These are phyloP conservation scores for Trichogramma dendrolimi DNA, from an alignment of 2,888 invertebrate species.

Conservation along the genomic window DNA sequence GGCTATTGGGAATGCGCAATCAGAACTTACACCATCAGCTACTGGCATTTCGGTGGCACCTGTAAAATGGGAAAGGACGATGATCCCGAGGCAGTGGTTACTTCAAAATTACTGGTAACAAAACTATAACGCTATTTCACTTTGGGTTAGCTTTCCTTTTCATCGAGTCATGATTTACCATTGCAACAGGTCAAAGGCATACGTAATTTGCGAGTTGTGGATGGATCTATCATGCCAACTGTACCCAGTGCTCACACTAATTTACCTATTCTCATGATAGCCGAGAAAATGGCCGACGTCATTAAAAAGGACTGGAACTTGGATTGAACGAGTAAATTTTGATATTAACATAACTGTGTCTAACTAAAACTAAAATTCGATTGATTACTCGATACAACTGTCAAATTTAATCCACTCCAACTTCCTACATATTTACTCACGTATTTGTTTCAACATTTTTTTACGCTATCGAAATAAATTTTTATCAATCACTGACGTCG, in stretches of 20 bases:
- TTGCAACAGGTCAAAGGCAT: neutral
- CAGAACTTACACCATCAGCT: constrained; percentile 64
- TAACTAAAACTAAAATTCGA: too few species aligned
- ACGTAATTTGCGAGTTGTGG: neutral
- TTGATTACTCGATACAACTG: too few species aligned
- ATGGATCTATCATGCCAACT: neutral
- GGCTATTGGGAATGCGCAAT: constrained; percentile 67
- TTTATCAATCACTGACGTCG: too few species aligned
- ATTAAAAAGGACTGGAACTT: neutral
- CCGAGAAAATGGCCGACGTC: neutral
- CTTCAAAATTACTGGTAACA: constrained; percentile 55
- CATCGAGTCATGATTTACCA: too few species aligned
- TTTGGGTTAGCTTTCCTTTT: too few species aligned
- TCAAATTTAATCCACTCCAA: too few species aligned
- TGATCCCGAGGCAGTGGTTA: constrained; percentile 63
- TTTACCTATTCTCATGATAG: neutral
- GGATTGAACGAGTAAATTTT: too few species aligned
- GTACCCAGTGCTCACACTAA: neutral
- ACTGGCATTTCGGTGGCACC: constrained; percentile 65
- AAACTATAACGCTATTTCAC: constrained; percentile 42
- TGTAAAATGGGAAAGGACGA: constrained; percentile 63
- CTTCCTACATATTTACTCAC: too few species aligned
- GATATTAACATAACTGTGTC: too few species aligned
- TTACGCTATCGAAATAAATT: too few species aligned
- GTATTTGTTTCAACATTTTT: too few species aligned